These are phyloP conservation scores for Tragulus kanchil DNA, from an alignment of 2,113 vertebrate species.

Conservation along the genomic window DNA sequence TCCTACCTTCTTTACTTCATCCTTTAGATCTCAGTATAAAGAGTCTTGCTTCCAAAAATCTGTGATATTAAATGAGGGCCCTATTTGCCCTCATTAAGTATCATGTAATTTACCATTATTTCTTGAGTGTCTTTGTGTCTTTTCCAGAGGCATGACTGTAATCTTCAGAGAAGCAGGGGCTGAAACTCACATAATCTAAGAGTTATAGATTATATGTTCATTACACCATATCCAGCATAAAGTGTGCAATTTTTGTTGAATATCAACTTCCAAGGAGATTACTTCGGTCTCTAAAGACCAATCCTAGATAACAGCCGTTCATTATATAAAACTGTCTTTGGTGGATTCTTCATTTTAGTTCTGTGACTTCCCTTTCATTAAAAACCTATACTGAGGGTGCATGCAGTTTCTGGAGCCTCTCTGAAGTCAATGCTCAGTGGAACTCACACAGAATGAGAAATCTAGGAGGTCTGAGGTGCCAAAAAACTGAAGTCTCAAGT, in stretches of 20 bases:
- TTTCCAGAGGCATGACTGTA: not conserved
- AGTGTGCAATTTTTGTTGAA: not conserved
- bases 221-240: not conserved
- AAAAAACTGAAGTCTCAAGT: not conserved
- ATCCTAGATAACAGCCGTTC: not conserved
- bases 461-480: not conserved
- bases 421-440: not conserved
- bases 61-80: not conserved
- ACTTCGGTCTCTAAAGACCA: not conserved
- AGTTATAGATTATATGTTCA: not conserved
- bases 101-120: not conserved
- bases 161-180: not conserved
- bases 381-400: no score
- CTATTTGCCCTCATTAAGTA: not conserved
- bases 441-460: not conserved
- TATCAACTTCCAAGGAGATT: not conserved
- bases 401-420: not conserved
- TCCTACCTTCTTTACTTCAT: not conserved
- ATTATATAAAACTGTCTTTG: not conserved
- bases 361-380: not conserved
- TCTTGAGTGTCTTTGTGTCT: not conserved
- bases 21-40: not conserved
- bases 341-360: not conserved
- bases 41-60: not conserved
- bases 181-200: not conserved